Evolutionary conservation across 2,797 vertebrate genomes (phyloP).

Genomic region (Sebastes cheni): DNA sequence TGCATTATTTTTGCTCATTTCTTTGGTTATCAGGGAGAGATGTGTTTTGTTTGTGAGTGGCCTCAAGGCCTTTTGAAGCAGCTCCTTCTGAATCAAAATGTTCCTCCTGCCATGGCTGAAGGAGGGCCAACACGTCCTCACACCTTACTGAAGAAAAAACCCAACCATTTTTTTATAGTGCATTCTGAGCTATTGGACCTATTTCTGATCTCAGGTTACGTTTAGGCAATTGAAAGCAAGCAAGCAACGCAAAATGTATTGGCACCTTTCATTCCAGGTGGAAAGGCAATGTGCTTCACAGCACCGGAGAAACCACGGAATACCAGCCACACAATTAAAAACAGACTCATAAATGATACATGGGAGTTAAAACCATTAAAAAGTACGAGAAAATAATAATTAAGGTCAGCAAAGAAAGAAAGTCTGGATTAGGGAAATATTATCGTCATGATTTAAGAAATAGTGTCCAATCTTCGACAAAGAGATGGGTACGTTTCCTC

Average conservation of each 20-base stretch:
- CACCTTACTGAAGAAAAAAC: background rate
- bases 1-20: constrained; percentile 64
- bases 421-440: background rate
- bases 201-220: background rate
- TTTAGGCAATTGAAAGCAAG: background rate
- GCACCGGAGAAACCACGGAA: background rate
- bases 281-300: background rate
- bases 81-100: constrained; percentile 59
- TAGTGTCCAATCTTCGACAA: background rate
- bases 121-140: background rate
- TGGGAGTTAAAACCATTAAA: background rate
- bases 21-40: constrained; percentile 37
- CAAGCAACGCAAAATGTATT: background rate
- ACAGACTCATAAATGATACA: background rate
- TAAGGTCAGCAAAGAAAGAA: background rate
- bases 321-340: background rate
- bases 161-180: no score
- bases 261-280: background rate
- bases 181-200: background rate
- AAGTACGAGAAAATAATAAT: background rate
- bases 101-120: constrained; percentile 8
- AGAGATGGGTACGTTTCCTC: background rate
- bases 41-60: constrained; percentile 49
- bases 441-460: background rate
- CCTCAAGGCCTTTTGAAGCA: constrained; percentile 75